Evolutionary conservation across 2,113 vertebrate species (phyloP).

Genomic region (Enhydra lutris): DNA sequence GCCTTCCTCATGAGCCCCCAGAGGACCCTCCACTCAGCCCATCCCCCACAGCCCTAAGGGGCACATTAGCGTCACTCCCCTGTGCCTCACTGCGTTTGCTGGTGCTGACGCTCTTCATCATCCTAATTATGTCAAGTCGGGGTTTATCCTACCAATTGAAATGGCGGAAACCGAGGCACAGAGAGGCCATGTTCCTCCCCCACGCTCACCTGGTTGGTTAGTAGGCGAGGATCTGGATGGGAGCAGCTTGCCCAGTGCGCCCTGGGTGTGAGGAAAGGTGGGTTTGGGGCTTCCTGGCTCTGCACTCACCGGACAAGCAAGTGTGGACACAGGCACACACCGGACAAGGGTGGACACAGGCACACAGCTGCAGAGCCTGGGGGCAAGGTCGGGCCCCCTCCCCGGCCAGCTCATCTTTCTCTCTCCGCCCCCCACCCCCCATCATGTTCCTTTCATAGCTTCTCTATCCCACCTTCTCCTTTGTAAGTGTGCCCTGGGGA

Average conservation of each 20-base stretch:
- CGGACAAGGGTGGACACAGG: not conserved
- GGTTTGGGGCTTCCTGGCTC: not conserved
- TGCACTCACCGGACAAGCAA: not conserved
- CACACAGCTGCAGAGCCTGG: not conserved
- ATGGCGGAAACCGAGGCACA: not conserved
- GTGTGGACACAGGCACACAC: too few relatives aligned
- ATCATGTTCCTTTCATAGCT: not conserved
- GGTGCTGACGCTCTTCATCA: rapidly evolving
- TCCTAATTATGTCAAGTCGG: not conserved
- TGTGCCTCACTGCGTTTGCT: not conserved
- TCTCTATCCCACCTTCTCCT: not conserved
- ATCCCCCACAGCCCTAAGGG: not conserved
- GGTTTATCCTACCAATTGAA: not conserved
- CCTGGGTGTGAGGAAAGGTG: not conserved
- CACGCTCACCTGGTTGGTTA: not conserved
- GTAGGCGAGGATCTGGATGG: too few relatives aligned
- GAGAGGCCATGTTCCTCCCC: not conserved
- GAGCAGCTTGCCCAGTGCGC: rapidly evolving
- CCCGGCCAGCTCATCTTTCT: not conserved
- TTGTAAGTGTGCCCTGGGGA: not conserved
- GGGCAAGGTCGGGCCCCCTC: rapidly evolving
- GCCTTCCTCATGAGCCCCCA: not conserved
- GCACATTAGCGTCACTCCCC: not conserved
- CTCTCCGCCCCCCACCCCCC: not conserved
- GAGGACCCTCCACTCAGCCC: not conserved